Conservation (phyloP, 2,888 invertebrate species). For the Saturnia japonica region DNA sequence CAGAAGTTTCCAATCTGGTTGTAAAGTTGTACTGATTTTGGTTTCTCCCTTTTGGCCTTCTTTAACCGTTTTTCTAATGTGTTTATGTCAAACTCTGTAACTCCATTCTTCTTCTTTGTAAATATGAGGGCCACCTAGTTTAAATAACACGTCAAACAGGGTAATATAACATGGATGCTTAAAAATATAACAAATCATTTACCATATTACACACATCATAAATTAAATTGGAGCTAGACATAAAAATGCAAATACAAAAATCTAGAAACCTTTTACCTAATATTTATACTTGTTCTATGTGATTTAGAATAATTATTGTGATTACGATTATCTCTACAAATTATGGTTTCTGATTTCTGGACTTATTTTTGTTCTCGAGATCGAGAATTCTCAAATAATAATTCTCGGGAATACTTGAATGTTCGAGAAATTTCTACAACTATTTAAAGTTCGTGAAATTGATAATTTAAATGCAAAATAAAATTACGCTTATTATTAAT, state of each 20-base stretch:
- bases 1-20: constrained; percentile 96
- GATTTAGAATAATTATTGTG: no score
- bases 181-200: background rate
- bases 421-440: no score
- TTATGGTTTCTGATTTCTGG: no score
- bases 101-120: constrained; percentile 85
- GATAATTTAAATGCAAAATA: no score
- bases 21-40: constrained; percentile 91
- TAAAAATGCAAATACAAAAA: background rate
- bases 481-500: no score
- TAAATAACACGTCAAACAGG: background rate
- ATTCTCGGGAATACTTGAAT: no score
- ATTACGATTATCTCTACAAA: no score
- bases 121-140: constrained; percentile 87
- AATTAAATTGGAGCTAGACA: background rate
- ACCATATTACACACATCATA: background rate
- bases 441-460: no score
- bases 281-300: no score
- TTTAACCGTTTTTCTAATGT: constrained; percentile 87
- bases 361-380: no score
- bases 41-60: constrained; percentile 91
- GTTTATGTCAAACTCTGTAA: constrained; percentile 88
- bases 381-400: no score
- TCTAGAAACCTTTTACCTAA: no score
- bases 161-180: background rate